Conservation (phyloP, 2,797 vertebrate species). For the Sebastes dallii region DNA sequence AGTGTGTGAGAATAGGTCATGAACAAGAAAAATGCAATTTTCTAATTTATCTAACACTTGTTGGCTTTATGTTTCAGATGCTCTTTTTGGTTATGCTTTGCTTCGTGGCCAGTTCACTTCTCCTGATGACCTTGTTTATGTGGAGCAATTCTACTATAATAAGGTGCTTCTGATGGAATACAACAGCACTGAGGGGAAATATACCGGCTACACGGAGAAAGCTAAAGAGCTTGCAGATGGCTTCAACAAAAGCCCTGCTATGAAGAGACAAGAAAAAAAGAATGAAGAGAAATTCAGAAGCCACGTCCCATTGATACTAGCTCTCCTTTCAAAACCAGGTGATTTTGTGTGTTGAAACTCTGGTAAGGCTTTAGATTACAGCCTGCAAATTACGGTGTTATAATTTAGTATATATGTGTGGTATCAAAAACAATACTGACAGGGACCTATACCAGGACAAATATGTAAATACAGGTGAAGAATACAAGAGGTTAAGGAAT, state of each 20-base stretch:
- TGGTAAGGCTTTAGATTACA: not conserved
- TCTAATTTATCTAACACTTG: not conserved
- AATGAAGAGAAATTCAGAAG: not conserved
- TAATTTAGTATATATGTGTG: not conserved
- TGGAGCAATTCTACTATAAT: conserved; percentile 36
- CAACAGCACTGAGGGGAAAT: conserved; percentile 65
- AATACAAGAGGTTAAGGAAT: not conserved
- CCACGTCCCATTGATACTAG: rapidly evolving
- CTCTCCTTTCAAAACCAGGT: conserved; percentile 14
- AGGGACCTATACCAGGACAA: not conserved
- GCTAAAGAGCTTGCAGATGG: not conserved
- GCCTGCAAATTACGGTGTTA: not conserved
- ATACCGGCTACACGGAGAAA: conserved; percentile 29
- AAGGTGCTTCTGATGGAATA: conserved; percentile 15
- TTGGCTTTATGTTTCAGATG: conserved; percentile 32
- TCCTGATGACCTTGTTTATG: conserved; percentile 4
- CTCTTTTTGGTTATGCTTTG: not conserved
- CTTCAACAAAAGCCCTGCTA: conserved; percentile 1
- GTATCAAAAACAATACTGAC: not conserved
- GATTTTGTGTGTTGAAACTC: not conserved
- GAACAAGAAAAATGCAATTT: not conserved
- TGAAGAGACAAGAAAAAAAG: not conserved
- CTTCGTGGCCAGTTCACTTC: conserved; percentile 9
- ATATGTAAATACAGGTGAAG: not conserved
- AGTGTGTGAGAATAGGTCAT: not conserved